Evolutionary conservation across 1,140 invertebrate genomes (phyloP), one percentile per base, ranked within the genome.

Genomic region (Macrobrachium nipponense): DNA sequence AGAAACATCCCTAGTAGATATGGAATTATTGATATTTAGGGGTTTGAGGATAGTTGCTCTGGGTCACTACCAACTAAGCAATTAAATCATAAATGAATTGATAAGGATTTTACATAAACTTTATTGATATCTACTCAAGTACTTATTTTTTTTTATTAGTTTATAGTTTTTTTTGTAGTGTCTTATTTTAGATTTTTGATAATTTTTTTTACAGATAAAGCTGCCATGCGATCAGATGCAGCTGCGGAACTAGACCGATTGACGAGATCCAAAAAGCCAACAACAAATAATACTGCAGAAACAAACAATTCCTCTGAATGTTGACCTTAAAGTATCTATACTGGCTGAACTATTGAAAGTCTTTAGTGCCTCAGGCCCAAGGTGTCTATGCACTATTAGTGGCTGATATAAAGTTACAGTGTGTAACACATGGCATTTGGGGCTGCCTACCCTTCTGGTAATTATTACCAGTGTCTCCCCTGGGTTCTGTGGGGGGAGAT

Each of bases 211-310:
- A 91, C 93, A 88, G 91, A 92, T 88, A 92, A 92, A 90, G 91
- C 92, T 88, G 93, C 95, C 6, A 95, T 97, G 91, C 93, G 96
- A 80, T 95, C 95, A 15, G 97, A 98, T 91, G 97, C 96, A 36
- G 96, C 95, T 36, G 97, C 97, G n/a, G 97, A 98, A 92, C 92
- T 98, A 23, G 97, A 98, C 91, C 94, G 96, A 85, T 94, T 98
- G 89, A 95, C 96, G 81, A 92, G 94, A 90, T 94, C 93, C 82
- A 96, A 95, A 90, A 95, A 95, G 72, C 64, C 83, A 61, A 36
- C 58, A 70, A 8, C 83, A 79, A 60, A 36, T 23, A 80, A 60
- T 72, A n/a, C 76, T 62, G 27, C 83, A 80, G 77, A 80, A 59
- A 86, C 77, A 20, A 79, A 82, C 68, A 86, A 86, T 68, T 86